Evolutionary conservation across 2,797 vertebrate genomes (phyloP), one percentile per base, ranked within the genome.

Genomic region (Microcaecilia unicolor): DNA sequence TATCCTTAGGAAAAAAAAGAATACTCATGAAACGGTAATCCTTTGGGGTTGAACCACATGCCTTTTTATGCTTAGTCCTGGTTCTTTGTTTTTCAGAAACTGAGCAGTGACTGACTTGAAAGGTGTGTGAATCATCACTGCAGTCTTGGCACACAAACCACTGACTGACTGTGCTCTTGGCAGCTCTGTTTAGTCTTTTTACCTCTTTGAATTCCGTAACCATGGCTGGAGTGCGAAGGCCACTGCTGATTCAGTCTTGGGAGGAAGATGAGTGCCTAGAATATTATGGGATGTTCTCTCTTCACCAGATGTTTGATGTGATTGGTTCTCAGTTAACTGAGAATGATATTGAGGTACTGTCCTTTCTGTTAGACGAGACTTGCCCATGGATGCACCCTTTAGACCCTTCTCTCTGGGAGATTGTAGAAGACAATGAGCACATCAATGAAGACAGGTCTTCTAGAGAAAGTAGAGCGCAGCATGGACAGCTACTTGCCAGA

Each of bases 231-330:
- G 37, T 50, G 7, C 51, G 59, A 42, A 61, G 55, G 38, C 48
- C 58, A 10, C 48, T 48, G 4, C 46, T 76, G 34, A 72, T 73
- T 6, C 64, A 80, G 23, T 53, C 65, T 54, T 93, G 89, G 89
- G 89, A 92, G 48, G 91, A 93, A 72, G 89, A 86, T 0, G 87
- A 90, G 31, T 91, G 87, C 57, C 62, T 90, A 18, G 83, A 80
- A 48, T 91, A 89, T 55, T 92, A 93, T 41, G 87, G 87, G 47
- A 86, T 92, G 89, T 59, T 89, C 45, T 91, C 91, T 15, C 81
- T 93, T 42, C 90, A 92, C 39, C 86, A 85, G 37, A 62, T 93
- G 47, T 92, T 91, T 67, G 83, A 92, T 54, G 61, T 90, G n/a
- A 81, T 95, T 28, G 90, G 90, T 38, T 83, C 84, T 46, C 92